Evolutionary conservation across 2,888 invertebrate genomes (phyloP), one percentile per base, ranked within the genome.

Genomic region (Nephrocerus scutellatus): DNA sequence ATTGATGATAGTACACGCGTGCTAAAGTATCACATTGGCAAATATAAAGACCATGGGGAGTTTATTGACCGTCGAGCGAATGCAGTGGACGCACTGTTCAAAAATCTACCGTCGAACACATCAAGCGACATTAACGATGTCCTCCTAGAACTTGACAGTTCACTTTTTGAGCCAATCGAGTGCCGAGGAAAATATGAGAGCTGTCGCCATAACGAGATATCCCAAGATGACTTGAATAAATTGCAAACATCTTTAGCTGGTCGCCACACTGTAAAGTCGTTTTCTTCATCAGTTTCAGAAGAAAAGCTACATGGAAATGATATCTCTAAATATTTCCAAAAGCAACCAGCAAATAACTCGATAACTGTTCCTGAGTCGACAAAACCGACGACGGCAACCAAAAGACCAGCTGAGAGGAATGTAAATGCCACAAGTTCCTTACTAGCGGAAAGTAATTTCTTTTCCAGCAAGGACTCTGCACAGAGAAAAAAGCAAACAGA

Each of bases 101-200:
- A 14, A 15, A 22, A 34, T 5, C 22, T 30, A 46, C 42, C 26
- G 43, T 30, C 5, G 1, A 13, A 5, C 9, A 5, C n/a, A 23
- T 4, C 1, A 8, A 2, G 7, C 23, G 13, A 10, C 22, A 21
- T 5, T 6, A 5, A 26, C 10, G 16, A 15, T 9, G 28, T 34
- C 8, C 40, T 42, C 23, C 28, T 36, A 2, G 25, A 16, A 2
- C 18, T 38, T 1, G n/a, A 30, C 4, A 2, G 24, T 2, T 15
- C 3, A 15, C n/a, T 12, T 3, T 38, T 43, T 3, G 50, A 52
- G n/a, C 36, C 23, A 2, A 3, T 13, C 2, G n/a, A n/a, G n/a
- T 55, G 57, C 29, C 47, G 33, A 19, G 47, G 50, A 1, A 10
- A n/a, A 5, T 51, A 38, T 20, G 49, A 53, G 8, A 51, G 47